phyloP scores from a whole-genome alignment of 2,113 vertebrate genomes.

The Noturus placidus region DNA sequence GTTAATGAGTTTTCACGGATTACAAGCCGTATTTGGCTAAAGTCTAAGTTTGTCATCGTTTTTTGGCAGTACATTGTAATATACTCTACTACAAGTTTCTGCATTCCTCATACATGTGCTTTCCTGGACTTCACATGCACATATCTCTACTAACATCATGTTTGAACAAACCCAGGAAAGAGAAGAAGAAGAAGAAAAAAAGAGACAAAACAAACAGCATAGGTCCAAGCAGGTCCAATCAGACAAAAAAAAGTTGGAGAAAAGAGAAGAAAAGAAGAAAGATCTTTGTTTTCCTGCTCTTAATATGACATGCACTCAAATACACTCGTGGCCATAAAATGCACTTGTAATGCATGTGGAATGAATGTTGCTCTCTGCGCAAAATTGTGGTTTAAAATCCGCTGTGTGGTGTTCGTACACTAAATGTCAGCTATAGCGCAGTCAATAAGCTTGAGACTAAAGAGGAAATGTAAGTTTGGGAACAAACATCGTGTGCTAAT shows the following conservation, averaged over 20 bases:
- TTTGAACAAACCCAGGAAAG: not conserved
- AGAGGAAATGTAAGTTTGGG: not conserved
- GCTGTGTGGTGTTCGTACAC: not conserved
- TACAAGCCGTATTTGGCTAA: slow-evolving; percentile 8
- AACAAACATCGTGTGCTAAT: not conserved
- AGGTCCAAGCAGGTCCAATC: not conserved
- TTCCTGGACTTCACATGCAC: not conserved
- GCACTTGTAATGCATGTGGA: not conserved
- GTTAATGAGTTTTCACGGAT: slow-evolving; percentile 42
- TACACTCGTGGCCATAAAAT: not conserved
- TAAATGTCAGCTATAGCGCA: not conserved
- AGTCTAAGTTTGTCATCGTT: slow-evolving; percentile 1
- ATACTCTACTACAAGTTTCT: not conserved
- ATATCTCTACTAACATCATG: not conserved
- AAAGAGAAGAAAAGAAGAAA: slow-evolving; percentile 34
- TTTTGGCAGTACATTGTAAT: not conserved
- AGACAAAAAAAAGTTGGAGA: not conserved
- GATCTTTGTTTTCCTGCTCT: slow-evolving; percentile 23
- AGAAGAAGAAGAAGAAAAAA: slow-evolving; percentile 16
- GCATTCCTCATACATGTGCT: not conserved
- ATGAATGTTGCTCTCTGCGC: not conserved
- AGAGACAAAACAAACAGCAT: slow-evolving; percentile 13
- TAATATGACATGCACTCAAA: slow-evolving; percentile 49
- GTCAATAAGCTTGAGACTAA: not conserved
- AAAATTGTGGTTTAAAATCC: not conserved